phyloP scores from a whole-genome alignment of 1,140 invertebrate genomes.

The Listronotus bonariensis region DNA sequence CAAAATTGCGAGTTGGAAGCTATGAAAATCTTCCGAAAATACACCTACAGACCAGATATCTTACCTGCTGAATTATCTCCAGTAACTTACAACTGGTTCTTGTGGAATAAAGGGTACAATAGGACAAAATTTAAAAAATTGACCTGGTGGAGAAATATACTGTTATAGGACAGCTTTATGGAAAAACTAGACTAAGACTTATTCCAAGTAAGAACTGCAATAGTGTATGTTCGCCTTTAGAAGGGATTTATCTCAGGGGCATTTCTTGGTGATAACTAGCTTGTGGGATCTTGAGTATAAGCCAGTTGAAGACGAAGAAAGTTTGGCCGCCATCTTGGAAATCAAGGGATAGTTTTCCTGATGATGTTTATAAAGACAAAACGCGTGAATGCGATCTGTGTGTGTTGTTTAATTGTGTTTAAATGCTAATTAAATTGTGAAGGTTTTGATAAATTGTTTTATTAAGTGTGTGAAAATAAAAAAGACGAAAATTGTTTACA shows the following conservation, averaged over 20 bases:
- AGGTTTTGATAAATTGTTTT: constrained; percentile 9
- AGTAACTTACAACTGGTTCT: constrained; percentile 79
- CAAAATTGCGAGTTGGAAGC: constrained; percentile 82
- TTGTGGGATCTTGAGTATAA: constrained; percentile 80
- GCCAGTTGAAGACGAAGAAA: constrained; percentile 69
- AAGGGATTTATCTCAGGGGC: constrained; percentile 70
- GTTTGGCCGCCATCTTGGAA: constrained; percentile 76
- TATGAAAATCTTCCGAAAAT: constrained; percentile 60
- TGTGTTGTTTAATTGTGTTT: background rate
- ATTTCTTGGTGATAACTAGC: constrained; percentile 73
- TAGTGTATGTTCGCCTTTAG: constrained; percentile 67
- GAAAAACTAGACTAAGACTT: constrained; percentile 67
- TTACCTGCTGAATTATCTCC: constrained; percentile 75
- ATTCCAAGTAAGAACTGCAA: constrained; percentile 72
- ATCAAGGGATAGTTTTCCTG: constrained; percentile 53
- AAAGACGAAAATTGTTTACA: too few species aligned
- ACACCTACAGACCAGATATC: constrained; percentile 76
- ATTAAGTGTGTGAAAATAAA: too few species aligned
- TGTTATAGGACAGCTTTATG: constrained; percentile 75
- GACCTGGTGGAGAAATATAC: constrained; percentile 70
- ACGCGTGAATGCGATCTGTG: too few species aligned
- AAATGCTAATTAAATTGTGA: background rate
- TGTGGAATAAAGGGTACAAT: constrained; percentile 77
- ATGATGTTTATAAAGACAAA: too few species aligned
- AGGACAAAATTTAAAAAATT: constrained; percentile 72